Evolutionary conservation across 2,888 invertebrate species (phyloP).

Genomic region (Dryobotodes eremita): DNA sequence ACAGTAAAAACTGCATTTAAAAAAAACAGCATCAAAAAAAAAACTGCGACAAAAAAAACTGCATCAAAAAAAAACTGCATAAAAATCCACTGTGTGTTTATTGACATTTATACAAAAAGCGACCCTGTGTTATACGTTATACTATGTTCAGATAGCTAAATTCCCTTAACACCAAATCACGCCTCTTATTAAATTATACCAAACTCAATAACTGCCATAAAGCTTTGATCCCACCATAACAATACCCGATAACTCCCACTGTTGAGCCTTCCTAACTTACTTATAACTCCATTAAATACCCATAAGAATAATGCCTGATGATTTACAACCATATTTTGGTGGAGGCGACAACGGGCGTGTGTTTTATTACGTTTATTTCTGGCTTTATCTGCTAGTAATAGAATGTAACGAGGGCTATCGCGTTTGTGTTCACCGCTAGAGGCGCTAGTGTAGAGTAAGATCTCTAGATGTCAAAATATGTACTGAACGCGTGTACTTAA

Average conservation of each 20-base stretch:
- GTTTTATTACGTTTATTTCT: conserved; percentile 18
- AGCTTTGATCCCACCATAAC: conserved; percentile 21
- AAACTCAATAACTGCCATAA: conserved; percentile 30
- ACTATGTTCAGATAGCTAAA: not conserved
- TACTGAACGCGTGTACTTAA: too few species aligned
- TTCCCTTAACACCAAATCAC: not conserved
- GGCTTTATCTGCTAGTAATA: not conserved
- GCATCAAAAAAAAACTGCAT: too few species aligned
- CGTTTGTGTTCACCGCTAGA: too few species aligned
- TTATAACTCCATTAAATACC: conserved; percentile 56
- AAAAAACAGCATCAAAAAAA: too few species aligned
- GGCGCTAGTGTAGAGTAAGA: too few species aligned
- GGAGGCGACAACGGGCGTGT: conserved; percentile 5
- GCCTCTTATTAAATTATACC: conserved; percentile 24
- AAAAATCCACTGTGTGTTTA: not conserved
- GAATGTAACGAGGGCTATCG: too few species aligned
- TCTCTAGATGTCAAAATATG: too few species aligned
- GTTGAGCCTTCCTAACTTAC: conserved; percentile 33
- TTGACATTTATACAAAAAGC: not conserved
- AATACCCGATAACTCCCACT: conserved; percentile 39
- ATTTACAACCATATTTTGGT: conserved; percentile 50
- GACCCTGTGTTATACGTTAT: not conserved
- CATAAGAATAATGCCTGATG: conserved; percentile 55
- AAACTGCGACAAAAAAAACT: too few species aligned
- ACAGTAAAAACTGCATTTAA: not conserved